A percentile compares a stretch with the other conserved stretches of the same genome.
phyloP scores from a whole-genome alignment of 2,797 vertebrate genomes.

The Danio aesculapii region DNA sequence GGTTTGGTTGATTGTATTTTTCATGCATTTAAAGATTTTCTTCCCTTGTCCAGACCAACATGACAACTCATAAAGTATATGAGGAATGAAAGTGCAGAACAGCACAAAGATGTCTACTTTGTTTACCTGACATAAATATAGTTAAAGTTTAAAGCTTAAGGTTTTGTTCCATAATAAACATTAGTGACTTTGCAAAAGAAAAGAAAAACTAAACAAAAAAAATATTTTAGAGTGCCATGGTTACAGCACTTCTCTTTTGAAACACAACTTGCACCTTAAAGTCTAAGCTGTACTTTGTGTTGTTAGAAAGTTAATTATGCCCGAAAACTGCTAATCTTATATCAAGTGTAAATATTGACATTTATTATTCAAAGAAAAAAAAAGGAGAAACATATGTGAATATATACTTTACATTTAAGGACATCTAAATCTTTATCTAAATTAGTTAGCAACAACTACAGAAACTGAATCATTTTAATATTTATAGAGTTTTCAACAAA shows the following conservation, averaged over 20 bases:
- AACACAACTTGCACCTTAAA: background rate
- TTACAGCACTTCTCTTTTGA: background rate
- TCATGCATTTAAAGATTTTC: background rate
- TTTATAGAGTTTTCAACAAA: too few relatives aligned
- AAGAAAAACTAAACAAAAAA: background rate
- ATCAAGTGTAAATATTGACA: background rate
- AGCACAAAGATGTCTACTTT: conserved; percentile 43
- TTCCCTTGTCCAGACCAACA: background rate
- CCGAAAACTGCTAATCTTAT: background rate
- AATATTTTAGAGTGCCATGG: conserved; percentile 1
- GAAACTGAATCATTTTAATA: too few relatives aligned
- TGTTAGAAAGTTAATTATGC: background rate
- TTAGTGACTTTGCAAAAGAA: conserved; percentile 9
- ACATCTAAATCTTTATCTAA: too few relatives aligned
- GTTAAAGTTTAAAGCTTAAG: conserved; percentile 34
- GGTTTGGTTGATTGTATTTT: background rate
- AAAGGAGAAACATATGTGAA: too few relatives aligned
- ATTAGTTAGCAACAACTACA: too few relatives aligned
- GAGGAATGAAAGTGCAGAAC: background rate
- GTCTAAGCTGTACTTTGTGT: background rate
- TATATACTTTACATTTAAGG: too few relatives aligned
- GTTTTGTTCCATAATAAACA: background rate
- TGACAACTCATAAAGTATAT: background rate
- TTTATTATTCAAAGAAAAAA: too few relatives aligned
- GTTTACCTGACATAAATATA: conserved; percentile 39